Conservation (phyloP, 2,888 invertebrate species). For the Drosophila putrida region DNA sequence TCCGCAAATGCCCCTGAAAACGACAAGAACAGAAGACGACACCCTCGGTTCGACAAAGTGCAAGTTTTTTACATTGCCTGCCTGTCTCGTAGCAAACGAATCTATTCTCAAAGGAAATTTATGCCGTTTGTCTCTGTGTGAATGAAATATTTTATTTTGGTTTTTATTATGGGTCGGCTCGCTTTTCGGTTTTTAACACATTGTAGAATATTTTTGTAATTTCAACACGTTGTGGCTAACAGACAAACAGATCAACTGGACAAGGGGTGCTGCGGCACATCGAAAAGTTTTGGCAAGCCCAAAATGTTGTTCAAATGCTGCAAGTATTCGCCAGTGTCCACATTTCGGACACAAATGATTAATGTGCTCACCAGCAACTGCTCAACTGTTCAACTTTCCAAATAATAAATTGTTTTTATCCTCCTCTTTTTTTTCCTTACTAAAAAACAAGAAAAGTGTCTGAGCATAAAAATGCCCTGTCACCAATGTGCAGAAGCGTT, state of each 20-base stretch:
- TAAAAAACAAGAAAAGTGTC: slow-evolving; percentile 27
- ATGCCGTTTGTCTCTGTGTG: slow-evolving; percentile 74
- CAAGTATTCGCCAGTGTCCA: slow-evolving; percentile 70
- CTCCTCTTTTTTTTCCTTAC: slow-evolving; percentile 23
- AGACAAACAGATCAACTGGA: not conserved
- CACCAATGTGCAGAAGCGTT: slow-evolving; percentile 68
- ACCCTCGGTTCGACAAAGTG: slow-evolving; percentile 42
- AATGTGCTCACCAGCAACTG: slow-evolving; percentile 55
- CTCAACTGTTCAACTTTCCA: slow-evolving; percentile 37
- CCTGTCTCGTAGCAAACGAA: slow-evolving; percentile 58
- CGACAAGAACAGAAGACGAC: slow-evolving; percentile 21
- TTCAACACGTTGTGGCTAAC: slow-evolving; percentile 76
- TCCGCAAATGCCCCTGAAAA: slow-evolving; percentile 42
- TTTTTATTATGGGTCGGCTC: slow-evolving; percentile 45
- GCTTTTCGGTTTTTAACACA: slow-evolving; percentile 69
- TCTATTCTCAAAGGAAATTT: slow-evolving; percentile 80
- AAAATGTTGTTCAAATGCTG: slow-evolving; percentile 41
- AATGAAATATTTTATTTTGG: slow-evolving; percentile 79
- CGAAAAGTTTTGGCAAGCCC: slow-evolving; percentile 62
- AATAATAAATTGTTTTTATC: slow-evolving; percentile 75
- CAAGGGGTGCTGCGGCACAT: slow-evolving; percentile 46
- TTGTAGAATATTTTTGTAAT: slow-evolving; percentile 72
- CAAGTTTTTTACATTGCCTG: slow-evolving; percentile 48
- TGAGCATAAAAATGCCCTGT: slow-evolving; percentile 57
- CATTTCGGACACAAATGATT: slow-evolving; percentile 77